Conservation (phyloP, 2,888 invertebrate genomes). For the Synanthedon vespiformis region DNA sequence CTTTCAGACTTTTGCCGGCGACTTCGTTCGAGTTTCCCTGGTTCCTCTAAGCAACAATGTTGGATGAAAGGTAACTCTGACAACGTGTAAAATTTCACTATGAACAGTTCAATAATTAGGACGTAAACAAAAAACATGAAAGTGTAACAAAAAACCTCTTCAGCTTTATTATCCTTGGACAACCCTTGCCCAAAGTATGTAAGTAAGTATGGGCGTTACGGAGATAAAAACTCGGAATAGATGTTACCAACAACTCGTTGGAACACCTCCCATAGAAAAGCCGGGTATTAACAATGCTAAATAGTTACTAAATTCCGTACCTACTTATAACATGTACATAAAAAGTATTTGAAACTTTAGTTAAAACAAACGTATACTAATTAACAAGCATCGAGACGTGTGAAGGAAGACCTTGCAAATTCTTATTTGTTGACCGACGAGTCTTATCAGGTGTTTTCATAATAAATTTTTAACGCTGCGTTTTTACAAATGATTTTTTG, state of each 20-base stretch:
- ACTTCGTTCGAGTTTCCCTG: no score
- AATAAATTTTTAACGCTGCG: conserved; percentile 5
- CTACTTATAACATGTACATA: neutral
- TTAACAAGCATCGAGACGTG: conserved; percentile 61
- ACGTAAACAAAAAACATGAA: no score
- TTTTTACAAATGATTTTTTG: no score
- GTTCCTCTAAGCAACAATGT: no score
- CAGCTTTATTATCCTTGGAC: no score
- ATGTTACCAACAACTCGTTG: no score
- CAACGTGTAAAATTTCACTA: conserved; percentile 11
- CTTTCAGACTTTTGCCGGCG: no score
- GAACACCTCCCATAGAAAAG: no score
- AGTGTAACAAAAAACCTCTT: conserved; percentile 23
- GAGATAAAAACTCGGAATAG: no score
- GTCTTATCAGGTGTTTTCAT: conserved; percentile 44
- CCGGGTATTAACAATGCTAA: conserved; percentile 13
- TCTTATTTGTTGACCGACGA: conserved; percentile 30
- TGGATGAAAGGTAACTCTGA: no score
- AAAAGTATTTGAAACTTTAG: conserved; percentile 9
- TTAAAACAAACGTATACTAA: conserved; percentile 58
- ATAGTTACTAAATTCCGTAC: conserved; percentile 10
- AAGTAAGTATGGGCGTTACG: no score
- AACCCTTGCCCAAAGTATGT: no score
- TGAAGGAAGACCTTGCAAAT: conserved; percentile 51
- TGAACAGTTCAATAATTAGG: conserved; percentile 19